Evolutionary conservation across 2,797 vertebrate genomes (phyloP).

Genomic region (Falco berigora): DNA sequence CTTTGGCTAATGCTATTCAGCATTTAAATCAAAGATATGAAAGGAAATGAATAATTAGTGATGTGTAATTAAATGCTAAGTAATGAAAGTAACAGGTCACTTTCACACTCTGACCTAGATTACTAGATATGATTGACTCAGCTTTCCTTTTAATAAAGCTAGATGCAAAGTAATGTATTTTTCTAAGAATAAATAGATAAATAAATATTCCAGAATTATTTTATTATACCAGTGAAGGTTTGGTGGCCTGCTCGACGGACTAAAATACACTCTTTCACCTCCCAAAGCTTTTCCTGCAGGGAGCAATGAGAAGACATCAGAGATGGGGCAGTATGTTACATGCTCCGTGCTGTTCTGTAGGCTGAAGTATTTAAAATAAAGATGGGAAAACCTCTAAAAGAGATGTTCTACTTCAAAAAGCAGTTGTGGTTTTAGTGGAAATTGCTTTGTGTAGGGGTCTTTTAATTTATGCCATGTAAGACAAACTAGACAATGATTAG

Average conservation of each 20-base stretch:
- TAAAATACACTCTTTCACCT: neutral
- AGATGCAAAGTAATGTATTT: neutral
- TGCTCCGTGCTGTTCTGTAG: neutral
- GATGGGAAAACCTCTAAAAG: neutral
- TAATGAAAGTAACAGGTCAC: neutral
- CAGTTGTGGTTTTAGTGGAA: neutral
- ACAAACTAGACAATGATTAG: neutral
- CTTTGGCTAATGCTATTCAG: neutral
- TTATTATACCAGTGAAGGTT: neutral
- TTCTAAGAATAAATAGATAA: neutral
- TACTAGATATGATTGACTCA: neutral
- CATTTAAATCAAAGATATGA: neutral
- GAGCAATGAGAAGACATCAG: neutral
- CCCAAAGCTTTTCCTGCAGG: neutral
- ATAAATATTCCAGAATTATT: neutral
- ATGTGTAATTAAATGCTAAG: neutral
- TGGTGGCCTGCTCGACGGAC: neutral
- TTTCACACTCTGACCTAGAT: neutral
- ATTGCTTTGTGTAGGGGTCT: neutral
- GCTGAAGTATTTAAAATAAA: neutral
- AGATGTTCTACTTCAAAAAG: neutral
- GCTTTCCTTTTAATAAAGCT: neutral
- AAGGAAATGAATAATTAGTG: neutral
- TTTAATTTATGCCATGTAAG: neutral
- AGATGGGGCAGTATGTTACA: neutral